Evolutionary conservation across 2,113 vertebrate genomes (phyloP).

Genomic region (Sander lucioperca): DNA sequence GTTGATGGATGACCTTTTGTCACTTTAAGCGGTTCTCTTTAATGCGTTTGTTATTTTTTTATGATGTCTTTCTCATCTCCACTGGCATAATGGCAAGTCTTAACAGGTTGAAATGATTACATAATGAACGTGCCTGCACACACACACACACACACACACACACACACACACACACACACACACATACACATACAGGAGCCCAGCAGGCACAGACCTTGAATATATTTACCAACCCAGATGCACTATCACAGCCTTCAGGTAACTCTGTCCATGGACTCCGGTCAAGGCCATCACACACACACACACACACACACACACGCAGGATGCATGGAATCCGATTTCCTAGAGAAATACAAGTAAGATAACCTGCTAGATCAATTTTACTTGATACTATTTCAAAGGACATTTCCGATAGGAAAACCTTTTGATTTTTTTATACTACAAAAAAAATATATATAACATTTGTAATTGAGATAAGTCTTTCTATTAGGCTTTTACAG

Average conservation of each 20-base stretch:
- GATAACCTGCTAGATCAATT: not conserved
- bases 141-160: not conserved
- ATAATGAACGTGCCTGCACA: too few species aligned
- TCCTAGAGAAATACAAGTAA: constrained; percentile 43
- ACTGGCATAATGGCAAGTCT: not conserved
- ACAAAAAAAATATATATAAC: not conserved
- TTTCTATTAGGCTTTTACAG: not conserved
- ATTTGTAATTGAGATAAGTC: not conserved
- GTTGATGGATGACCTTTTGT: not conserved
- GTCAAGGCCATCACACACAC: constrained; percentile 80
- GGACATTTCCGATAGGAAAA: not conserved
- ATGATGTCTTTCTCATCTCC: constrained; percentile 11
- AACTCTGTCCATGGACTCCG: constrained; percentile 79
- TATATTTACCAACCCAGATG: constrained; percentile 73
- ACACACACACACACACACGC: constrained; percentile 7
- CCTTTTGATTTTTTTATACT: not conserved
- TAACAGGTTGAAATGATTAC: not conserved
- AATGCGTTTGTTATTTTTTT: not conserved
- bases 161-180: not conserved
- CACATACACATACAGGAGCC: not conserved
- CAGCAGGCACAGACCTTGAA: constrained; percentile 77
- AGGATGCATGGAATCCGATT: constrained; percentile 23
- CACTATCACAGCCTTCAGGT: constrained; percentile 71
- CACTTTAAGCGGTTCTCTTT: not conserved
- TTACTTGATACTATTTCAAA: not conserved